Base-by-base conservation (phyloP, 2,113 vertebrate genomes). In the Rhizomys pruinosus region DNA sequence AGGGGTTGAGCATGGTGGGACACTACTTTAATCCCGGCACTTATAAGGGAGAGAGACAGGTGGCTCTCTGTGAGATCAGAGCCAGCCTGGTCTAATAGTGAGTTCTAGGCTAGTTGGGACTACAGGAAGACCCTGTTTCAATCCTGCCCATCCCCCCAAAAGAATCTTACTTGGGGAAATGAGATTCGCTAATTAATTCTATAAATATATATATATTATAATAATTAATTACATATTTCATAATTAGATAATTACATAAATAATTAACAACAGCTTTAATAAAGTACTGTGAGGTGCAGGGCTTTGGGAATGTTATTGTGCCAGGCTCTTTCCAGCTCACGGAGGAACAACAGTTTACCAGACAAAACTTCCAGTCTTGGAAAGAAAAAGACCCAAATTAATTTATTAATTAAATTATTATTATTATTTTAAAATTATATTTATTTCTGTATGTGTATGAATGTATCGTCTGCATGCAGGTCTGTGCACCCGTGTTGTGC, bases 181-280 rank as follows among this genome's bases (percentile, higher is more conserved):
- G 16, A 76, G 13, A 82, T 81, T 87, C 84, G 13, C 64, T 73
- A 84, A 19, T 6, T 85, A 85, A 94, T 47, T 84, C 55, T 20
- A 63, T 73, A 47, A 90, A 29, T 52, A 47, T 39, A 32, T 90
- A 79, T 69, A n/a, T 76, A 23, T 81, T 78, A 66, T 13, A 87
- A 27, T 63, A 82, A 29, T 77, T 87, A 79, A 79, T 79, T 92
- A 47, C 39, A 42, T 39, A 39, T 44, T 74, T 37, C 32, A 39
- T 52, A 82, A 72, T 59, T 81, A 64, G 27, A 6, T 77, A 80
- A 64, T 87, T 88, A 42, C n/a, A 20, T 63, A 81, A 93, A 39
- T 73, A 90, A 93, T 93, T 84, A 87, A 93, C 27, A 52, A 19
- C 29, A 61, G 19, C 47, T 91, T 12, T 80, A 68, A 7, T 57